phyloP scores from a whole-genome alignment of 2,888 invertebrate genomes.

The Gastrophysa polygoni region DNA sequence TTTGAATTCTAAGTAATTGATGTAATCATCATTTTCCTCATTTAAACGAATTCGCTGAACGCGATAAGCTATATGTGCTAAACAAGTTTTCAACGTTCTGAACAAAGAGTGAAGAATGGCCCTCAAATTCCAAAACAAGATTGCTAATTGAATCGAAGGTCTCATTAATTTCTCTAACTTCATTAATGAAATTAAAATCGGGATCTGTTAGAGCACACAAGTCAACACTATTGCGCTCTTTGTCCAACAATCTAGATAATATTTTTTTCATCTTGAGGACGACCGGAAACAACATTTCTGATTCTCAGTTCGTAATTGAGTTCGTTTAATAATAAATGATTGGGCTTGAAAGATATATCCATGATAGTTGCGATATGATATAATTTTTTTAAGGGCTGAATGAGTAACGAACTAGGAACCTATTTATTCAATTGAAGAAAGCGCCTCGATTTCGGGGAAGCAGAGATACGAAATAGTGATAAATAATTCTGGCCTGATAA shows the following conservation, averaged over 20 bases:
- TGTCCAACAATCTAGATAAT: conserved; percentile 12
- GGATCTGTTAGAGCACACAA: not conserved
- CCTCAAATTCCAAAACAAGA: conserved; percentile 16
- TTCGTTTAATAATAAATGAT: conserved; percentile 12
- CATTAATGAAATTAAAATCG: conserved; percentile 2
- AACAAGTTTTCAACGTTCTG: conserved; percentile 1
- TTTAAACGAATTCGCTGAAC: conserved; percentile 6
- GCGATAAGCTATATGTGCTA: conserved; percentile 9
- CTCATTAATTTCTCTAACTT: conserved; percentile 8
- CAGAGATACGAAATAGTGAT: no score
- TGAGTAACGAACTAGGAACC: no score
- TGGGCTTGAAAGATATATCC: conserved; percentile 13
- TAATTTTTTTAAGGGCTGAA: no score
- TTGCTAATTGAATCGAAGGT: conserved; percentile 8
- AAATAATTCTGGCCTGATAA: no score
- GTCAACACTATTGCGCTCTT: not conserved
- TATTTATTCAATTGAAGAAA: no score
- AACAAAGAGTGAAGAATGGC: conserved; percentile 11
- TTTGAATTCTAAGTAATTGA: not conserved
- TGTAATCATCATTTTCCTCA: not conserved
- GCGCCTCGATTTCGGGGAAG: no score
- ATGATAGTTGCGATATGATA: no score
- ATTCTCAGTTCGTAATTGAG: conserved; percentile 17
- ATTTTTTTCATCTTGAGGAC: conserved; percentile 16
- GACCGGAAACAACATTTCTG: conserved; percentile 6